Base-by-base conservation (phyloP, 2,113 vertebrate genomes). In the Calyptommatus sinebrachiatus region DNA sequence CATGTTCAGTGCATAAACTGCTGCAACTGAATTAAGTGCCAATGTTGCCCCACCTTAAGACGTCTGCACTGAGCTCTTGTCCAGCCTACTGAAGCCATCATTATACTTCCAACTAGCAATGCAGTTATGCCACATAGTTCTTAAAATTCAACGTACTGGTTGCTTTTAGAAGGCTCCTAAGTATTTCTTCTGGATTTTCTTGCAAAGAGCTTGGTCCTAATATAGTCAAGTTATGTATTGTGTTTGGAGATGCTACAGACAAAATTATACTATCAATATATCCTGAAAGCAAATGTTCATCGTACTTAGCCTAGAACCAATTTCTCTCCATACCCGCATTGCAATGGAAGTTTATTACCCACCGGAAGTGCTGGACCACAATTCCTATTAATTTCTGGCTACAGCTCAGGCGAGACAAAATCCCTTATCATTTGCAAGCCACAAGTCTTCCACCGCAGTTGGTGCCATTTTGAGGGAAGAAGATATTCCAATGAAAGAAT, bases 1-100 rank as follows among this genome's bases (percentile, higher is more conserved):
- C 31, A 78, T 75, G 78, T 53, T 68, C 24, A 81, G 35, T 16
- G 66, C 76, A 45, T 65, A 86, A 69, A 79, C 3, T 0, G 71
- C 73, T 73, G 75, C 5, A 1, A 77, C 1, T 0, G 80, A 81
- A 76, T 57, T 84, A 89, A 83, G 79, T 74, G 80, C 72, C 65
- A 31, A 20, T 2, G 20, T 8, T 61, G 79, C 79, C 73, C 79
- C 83, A 84, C 83, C 86, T 70, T 81, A 87, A 88, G 71, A 78
- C 65, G 84, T 1, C 84, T 0, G 0, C 81, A 84, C 78, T 0
- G 3, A 86, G 35, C 1, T 0, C 57, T 26, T 3, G 1, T 72
- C 84, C 2, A 0, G 0, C 1, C 31, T 7, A 70, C 1, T 1
- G 61, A 78, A 69, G 76, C 50, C 80, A 69, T 29, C 14, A 1